These are phyloP conservation scores for Drosophila affinis DNA, from an alignment of 2,888 invertebrate genomes.

Conservation along the genomic window DNA sequence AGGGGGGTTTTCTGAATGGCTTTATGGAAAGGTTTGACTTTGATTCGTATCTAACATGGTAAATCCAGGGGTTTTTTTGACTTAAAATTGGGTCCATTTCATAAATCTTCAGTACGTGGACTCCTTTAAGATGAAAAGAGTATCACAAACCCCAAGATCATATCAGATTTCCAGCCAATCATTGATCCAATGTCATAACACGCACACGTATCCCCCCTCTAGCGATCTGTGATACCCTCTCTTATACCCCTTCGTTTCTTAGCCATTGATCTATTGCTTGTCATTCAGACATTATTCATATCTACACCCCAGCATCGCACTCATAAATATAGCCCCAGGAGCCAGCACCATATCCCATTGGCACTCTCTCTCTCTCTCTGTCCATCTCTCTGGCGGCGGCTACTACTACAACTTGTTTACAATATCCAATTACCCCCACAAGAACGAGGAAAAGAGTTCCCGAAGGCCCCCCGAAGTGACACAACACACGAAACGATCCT, in stretches of 20 bases:
- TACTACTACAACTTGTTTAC: conserved; percentile 67
- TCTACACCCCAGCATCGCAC: conserved; percentile 60
- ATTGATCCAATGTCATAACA: conserved; percentile 25
- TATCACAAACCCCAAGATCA: not conserved
- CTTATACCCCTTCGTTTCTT: no score
- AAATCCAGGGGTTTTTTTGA: not conserved
- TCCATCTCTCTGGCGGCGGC: not conserved
- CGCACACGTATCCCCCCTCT: not conserved
- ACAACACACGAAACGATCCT: conserved; percentile 33
- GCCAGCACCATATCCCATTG: conserved; percentile 13
- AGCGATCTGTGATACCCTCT: not conserved
- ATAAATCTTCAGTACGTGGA: no score
- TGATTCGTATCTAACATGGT: conserved; percentile 1
- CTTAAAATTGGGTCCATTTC: not conserved
- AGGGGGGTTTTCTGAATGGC: conserved; percentile 9
- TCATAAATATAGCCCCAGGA: conserved; percentile 48
- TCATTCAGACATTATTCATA: conserved; percentile 61
- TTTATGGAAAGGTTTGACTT: conserved; percentile 5
- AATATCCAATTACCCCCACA: conserved; percentile 74
- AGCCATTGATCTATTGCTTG: conserved; percentile 61
- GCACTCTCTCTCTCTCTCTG: conserved; percentile 18
- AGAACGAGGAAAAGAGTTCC: not conserved
- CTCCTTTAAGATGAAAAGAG: not conserved
- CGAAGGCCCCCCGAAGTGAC: conserved; percentile 66
- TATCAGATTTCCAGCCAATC: not conserved